These are phyloP conservation scores for Drosophila prostipennis DNA, from an alignment of 2,888 invertebrate species.

Conservation along the genomic window DNA sequence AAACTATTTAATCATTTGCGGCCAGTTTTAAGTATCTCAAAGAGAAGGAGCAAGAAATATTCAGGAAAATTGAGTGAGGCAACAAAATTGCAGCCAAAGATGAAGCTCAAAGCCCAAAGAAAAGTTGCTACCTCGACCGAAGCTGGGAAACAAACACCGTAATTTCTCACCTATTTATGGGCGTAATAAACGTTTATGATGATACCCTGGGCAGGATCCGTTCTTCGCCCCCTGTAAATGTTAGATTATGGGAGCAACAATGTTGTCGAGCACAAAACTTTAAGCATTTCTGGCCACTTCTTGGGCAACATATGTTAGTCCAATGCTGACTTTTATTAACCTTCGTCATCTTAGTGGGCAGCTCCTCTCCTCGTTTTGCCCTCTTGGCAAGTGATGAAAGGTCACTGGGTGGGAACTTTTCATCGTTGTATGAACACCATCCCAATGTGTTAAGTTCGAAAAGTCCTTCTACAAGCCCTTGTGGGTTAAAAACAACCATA, in stretches of 20 bases:
- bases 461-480: background rate
- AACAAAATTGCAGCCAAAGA: conserved; percentile 68
- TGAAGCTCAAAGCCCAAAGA: conserved; percentile 32
- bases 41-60: conserved; percentile 56
- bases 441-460: background rate
- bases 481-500: too few relatives aligned
- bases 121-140: conserved; percentile 29
- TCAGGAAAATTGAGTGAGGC: conserved; percentile 54
- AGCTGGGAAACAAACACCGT: conserved; percentile 66
- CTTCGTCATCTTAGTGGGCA: conserved; percentile 5
- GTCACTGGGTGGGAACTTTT: background rate
- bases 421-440: background rate
- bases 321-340: conserved; percentile 26
- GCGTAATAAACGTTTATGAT: conserved; percentile 79
- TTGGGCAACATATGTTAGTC: conserved; percentile 15
- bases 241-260: conserved; percentile 55
- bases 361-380: background rate
- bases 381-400: background rate
- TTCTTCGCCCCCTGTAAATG: conserved; percentile 11
- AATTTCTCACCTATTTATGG: conserved; percentile 79
- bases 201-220: conserved; percentile 49
- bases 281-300: conserved; percentile 37
- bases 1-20: conserved; percentile 20
- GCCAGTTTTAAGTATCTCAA: conserved; percentile 37
- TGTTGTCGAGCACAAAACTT: conserved; percentile 57